Conservation (phyloP, 1,140 invertebrate species). For the Brachionus sp. region DNA sequence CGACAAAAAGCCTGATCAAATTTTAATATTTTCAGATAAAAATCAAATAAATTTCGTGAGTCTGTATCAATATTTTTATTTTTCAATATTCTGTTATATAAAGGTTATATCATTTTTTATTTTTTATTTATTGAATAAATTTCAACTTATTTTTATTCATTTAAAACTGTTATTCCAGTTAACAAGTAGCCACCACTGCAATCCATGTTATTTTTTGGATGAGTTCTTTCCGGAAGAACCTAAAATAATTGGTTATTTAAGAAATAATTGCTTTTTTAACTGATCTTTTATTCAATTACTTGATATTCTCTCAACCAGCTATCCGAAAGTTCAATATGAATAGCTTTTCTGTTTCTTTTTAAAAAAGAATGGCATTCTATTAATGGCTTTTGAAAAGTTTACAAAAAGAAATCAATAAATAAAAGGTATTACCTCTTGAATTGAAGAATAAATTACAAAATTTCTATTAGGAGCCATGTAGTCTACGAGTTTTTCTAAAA, state of each 20-base stretch:
- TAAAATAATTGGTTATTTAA: constrained; percentile 51
- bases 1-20: no score
- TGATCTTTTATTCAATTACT: constrained; percentile 49
- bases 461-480: constrained; percentile 74
- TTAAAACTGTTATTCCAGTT: constrained; percentile 63
- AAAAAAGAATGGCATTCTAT: constrained; percentile 73
- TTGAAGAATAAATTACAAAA: constrained; percentile 75
- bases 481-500: constrained; percentile 70
- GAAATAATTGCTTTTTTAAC: neutral
- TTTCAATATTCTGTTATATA: no score
- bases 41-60: no score
- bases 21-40: no score
- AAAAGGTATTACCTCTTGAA: constrained; percentile 65
- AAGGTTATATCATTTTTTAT: neutral
- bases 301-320: constrained; percentile 86
- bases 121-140: neutral
- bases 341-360: constrained; percentile 67
- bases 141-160: neutral
- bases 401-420: neutral
- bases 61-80: no score
- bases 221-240: constrained; percentile 73
- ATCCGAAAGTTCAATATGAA: constrained; percentile 73
- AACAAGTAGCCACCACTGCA: constrained; percentile 72
- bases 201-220: constrained; percentile 75
- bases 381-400: constrained; percentile 63